Evolutionary conservation across 1,140 invertebrate genomes (phyloP).

Genomic region (Drosophila tsacasi): DNA sequence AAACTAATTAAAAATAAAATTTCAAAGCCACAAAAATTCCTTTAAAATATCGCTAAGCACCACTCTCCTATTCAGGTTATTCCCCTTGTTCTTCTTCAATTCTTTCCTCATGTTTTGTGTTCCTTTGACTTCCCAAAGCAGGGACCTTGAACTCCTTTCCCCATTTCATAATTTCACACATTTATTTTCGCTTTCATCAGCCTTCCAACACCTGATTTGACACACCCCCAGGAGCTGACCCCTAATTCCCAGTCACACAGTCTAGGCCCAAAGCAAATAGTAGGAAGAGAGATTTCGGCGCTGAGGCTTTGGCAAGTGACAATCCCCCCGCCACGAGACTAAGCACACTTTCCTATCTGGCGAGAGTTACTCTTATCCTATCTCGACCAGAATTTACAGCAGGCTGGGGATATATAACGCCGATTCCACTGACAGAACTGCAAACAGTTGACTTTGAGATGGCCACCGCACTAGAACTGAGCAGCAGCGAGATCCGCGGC

Average conservation of each 20-base stretch:
- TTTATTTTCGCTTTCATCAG: conserved; percentile 14
- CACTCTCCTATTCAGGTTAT: too few relatives aligned
- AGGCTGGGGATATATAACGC: conserved; percentile 46
- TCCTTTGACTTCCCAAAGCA: background rate
- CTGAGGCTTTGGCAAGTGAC: conserved; percentile 2
- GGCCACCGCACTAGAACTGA: conserved; percentile 86
- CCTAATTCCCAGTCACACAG: conserved; percentile 27
- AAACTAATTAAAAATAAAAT: background rate
- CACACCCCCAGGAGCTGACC: conserved; percentile 17
- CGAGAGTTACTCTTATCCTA: conserved; percentile 19
- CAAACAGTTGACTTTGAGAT: conserved; percentile 59
- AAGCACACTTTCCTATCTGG: background rate
- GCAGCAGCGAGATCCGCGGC: conserved; percentile 85
- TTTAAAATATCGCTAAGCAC: background rate
- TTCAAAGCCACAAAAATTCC: background rate
- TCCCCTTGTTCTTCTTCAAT: too few relatives aligned
- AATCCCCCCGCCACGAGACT: background rate
- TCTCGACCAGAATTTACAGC: conserved; percentile 44
- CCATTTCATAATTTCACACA: background rate
- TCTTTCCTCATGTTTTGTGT: too few relatives aligned
- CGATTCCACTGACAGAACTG: background rate
- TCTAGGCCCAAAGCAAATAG: conserved; percentile 34
- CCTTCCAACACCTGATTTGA: background rate
- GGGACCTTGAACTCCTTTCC: background rate
- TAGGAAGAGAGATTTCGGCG: background rate